Evolutionary conservation across 1,140 invertebrate genomes (phyloP), one percentile per base, ranked within the genome.

Genomic region (Drosophila pallidifrons): DNA sequence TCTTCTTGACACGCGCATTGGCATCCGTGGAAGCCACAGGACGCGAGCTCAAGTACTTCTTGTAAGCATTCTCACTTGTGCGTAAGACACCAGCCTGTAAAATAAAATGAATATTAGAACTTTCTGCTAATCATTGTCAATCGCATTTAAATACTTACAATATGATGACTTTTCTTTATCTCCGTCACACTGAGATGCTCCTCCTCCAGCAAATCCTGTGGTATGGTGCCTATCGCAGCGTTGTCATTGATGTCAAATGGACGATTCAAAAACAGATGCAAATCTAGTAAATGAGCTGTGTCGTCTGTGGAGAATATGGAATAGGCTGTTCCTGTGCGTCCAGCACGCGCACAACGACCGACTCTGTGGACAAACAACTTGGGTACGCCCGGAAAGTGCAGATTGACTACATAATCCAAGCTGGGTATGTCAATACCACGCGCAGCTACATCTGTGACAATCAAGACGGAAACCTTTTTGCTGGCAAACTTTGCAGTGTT

Each of bases 311-410:
- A 93, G 25, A 99, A 94, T 47, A 99, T 94, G 6, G 97, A 99
- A 90, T 96, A 98, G 0, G 99, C 98, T 5, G 95, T 96, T 28
- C 99, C 99, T 58, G 94, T 95, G 35, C 98, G 94, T 5, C 99
- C 99, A 61, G 99, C 99, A 81, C 99, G 94, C 6, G 99, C 99
- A 94, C 99, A 99, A 80, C 99, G 95, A 82, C 99, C 99, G 65
- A 99, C 99, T 95, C 99, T 95, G 93, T 99, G 99, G 25, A 99
- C 96, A 94, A 99, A 99, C 7, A 99, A 93, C 93, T 99, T 99
- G 0, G 98, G 95, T 93, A 99, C 99, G 0, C 97, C 96, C 0
- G 99, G 99, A 92, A 99, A 99, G 94, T 99, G 96, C 82, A 96
- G 98, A 93, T 99, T 99, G 47, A 99, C 98, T 3, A 99, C 99